Evolutionary conservation across 2,888 invertebrate species (phyloP).

Genomic region (Aricia artaxerxes): DNA sequence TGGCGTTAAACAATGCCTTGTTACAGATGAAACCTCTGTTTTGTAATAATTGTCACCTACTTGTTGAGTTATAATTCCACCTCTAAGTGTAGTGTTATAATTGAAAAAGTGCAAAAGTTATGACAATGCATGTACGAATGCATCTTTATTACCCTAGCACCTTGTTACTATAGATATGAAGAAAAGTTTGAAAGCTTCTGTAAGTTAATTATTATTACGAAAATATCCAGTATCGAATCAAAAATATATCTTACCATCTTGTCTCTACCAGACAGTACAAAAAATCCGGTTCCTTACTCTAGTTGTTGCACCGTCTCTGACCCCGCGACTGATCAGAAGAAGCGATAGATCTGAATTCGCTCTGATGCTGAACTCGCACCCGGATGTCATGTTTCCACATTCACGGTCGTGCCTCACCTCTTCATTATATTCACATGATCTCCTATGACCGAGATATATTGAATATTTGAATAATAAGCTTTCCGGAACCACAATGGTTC

Average conservation of each 20-base stretch:
- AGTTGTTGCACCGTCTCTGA: conserved; percentile 63
- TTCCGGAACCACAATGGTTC: neutral
- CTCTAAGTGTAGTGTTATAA: too few relatives aligned
- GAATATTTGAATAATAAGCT: conserved; percentile 14
- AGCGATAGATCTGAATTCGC: conserved; percentile 63
- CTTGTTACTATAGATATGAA: too few relatives aligned
- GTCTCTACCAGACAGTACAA: neutral
- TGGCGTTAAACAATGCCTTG: conserved; percentile 36
- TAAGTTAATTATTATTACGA: too few relatives aligned
- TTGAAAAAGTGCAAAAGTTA: too few relatives aligned
- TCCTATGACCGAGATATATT: neutral
- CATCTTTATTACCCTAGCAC: too few relatives aligned
- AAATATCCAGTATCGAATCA: neutral
- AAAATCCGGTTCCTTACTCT: neutral
- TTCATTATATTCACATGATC: conserved; percentile 35
- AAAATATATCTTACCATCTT: neutral
- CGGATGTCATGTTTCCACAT: conserved; percentile 75
- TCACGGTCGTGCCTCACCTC: conserved; percentile 57
- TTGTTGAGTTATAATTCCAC: neutral
- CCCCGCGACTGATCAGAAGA: conserved; percentile 73
- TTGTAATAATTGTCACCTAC: conserved; percentile 6
- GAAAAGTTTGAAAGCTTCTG: too few relatives aligned
- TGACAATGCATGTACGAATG: too few relatives aligned
- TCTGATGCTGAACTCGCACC: conserved; percentile 71
- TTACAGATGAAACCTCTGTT: conserved; percentile 22